Conservation (phyloP, 2,113 vertebrate genomes). For the Alexandromys fortis region DNA sequence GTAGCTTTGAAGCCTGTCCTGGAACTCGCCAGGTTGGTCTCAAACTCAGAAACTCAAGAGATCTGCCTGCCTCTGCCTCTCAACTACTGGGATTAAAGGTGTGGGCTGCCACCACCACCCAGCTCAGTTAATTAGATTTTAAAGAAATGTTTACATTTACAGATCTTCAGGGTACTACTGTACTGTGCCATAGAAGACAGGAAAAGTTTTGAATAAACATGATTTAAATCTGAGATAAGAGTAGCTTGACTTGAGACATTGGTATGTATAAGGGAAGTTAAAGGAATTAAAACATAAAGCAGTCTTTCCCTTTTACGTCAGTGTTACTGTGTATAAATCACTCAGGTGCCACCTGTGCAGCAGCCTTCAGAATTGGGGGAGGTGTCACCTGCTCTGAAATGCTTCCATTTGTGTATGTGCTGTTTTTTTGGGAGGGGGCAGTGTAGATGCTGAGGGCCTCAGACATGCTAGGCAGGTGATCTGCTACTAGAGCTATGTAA, state of each 20-base stretch:
- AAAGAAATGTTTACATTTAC: constrained; percentile 42
- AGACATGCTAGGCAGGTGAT: background rate
- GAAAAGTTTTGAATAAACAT: constrained; percentile 46
- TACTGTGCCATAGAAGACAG: constrained; percentile 29
- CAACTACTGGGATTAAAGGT: too few species aligned
- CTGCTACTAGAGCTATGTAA: background rate
- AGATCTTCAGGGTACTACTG: constrained; percentile 16
- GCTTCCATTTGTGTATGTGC: background rate
- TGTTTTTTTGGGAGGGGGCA: too few species aligned
- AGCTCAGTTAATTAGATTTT: background rate
- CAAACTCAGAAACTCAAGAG: too few species aligned
- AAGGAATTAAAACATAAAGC: constrained; percentile 53
- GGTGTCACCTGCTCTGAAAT: background rate
- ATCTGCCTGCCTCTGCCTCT: too few species aligned
- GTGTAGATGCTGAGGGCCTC: background rate
- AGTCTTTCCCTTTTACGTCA: constrained; percentile 16
- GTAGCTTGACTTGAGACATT: constrained; percentile 6
- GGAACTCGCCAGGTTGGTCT: too few species aligned
- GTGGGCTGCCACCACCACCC: too few species aligned
- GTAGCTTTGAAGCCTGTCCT: too few species aligned
- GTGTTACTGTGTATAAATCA: background rate
- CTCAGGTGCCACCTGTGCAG: background rate
- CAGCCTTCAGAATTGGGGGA: background rate
- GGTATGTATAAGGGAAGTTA: constrained; percentile 18
- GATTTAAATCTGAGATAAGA: constrained; percentile 45